phyloP scores from a whole-genome alignment of 2,113 vertebrate genomes.

The Hippocampus guttulatus region DNA sequence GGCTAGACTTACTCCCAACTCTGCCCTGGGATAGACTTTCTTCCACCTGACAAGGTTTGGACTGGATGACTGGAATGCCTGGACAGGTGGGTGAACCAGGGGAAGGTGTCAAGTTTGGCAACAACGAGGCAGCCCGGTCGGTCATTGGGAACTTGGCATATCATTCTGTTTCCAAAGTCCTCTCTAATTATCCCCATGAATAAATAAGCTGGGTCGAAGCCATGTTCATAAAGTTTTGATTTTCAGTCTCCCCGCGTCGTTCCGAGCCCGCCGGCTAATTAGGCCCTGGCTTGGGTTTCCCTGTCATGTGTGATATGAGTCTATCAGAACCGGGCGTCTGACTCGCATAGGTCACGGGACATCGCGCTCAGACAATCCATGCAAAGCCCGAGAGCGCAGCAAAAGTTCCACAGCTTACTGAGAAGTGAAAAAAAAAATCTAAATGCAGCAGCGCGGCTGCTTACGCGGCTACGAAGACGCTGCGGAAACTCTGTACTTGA shows the following conservation, averaged over 20 bases:
- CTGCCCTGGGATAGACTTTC: slow-evolving; percentile 67
- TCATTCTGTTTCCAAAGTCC: slow-evolving; percentile 45
- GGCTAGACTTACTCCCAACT: slow-evolving; percentile 65
- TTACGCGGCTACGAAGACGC: too few relatives aligned
- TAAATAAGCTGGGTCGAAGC: slow-evolving; percentile 57
- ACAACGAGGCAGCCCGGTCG: slow-evolving; percentile 3
- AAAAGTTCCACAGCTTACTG: background rate
- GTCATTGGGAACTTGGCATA: slow-evolving; percentile 40
- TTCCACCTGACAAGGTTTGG: slow-evolving; percentile 62
- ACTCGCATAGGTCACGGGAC: slow-evolving; percentile 38
- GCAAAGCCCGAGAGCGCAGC: slow-evolving; percentile 2
- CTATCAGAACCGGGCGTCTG: slow-evolving; percentile 52
- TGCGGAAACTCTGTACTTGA: too few relatives aligned
- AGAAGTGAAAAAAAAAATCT: background rate
- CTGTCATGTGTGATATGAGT: slow-evolving; percentile 57
- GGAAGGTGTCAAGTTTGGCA: slow-evolving; percentile 61
- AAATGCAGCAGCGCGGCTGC: background rate
- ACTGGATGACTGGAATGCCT: slow-evolving; percentile 65
- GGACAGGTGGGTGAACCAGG: slow-evolving; percentile 56
- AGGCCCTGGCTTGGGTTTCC: slow-evolving; percentile 62
- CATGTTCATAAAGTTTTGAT: slow-evolving; percentile 64
- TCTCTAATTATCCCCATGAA: slow-evolving; percentile 53
- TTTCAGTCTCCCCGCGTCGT: slow-evolving; percentile 43
- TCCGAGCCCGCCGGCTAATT: slow-evolving; percentile 45
- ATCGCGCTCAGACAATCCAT: background rate